Base-by-base conservation (phyloP, 2,113 vertebrate species). In the Mixornis gularis region DNA sequence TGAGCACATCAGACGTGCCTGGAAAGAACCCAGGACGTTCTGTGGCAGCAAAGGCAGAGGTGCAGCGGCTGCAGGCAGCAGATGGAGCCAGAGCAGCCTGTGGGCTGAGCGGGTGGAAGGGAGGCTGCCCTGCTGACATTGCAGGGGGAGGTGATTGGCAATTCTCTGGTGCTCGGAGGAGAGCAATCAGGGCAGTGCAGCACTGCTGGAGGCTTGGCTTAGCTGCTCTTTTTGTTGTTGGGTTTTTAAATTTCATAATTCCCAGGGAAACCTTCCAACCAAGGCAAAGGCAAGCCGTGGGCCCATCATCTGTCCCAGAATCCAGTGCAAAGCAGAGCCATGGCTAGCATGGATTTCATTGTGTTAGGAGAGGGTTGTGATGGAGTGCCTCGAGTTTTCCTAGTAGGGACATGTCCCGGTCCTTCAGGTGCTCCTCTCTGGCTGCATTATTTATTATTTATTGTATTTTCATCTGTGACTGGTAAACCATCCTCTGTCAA, bases 371-470 rank as follows among this genome's bases (percentile, higher is more conserved):
- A 15, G 53, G 49, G 29, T 17, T 5, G 2, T 68, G 53, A 20
- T 34, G n/a, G 13, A 59, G 13, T 63, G 56, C 44, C 36, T 55
- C 27, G 13, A 7, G 10, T 40, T 74, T 92, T 46, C 53, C 41
- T 60, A 1, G 6, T 19, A 3, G 9, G 30, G 19, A 26, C n/a
- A 40, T n/a, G 17, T 53, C 27, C 58, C 0, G 0, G 26, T 83
- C 34, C 34, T 70, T 73, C 34, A 21, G 60, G 34, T 72, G 25
- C 15, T 84, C 32, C 46, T 58, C 32, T 92, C 68, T 40, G 71
- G 38, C 51, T 69, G 38, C 29, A 16, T 55, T 85, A 16, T 55
- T 85, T 32, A 13, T 18, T 46, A 29, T 1, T 63, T 58, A 66
- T 70, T 1, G 0, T 68, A 2, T 71, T 87, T 77, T 34, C 40